Percentiles rank a stretch among this genome's conserved stretches.
These are phyloP conservation scores for Balanococcus diminutus DNA, from an alignment of 2,888 invertebrate species.

Conservation along the genomic window DNA sequence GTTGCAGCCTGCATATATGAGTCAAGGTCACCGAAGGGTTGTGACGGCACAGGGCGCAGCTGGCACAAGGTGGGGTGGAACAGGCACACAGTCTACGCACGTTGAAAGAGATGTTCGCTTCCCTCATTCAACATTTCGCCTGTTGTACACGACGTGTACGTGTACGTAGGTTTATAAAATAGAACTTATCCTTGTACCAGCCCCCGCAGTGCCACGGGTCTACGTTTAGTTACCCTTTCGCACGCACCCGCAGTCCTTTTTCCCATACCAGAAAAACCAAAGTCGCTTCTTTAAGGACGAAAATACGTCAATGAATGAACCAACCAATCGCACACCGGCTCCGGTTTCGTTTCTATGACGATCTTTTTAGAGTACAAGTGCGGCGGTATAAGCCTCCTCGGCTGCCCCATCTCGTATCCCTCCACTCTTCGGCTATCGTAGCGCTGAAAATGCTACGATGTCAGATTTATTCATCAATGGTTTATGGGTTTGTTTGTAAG, in stretches of 20 bases:
- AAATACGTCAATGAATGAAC: constrained; percentile 52
- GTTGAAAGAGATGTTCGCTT: constrained; percentile 16
- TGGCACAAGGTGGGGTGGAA: background rate
- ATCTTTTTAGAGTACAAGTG: constrained; percentile 26
- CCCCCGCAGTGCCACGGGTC: background rate
- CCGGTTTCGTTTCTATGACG: constrained; percentile 40
- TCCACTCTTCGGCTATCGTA: background rate
- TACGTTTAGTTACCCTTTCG: too few species aligned
- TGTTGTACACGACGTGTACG: constrained; percentile 32
- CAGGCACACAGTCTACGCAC: background rate
- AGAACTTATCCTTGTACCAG: background rate
- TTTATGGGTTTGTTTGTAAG: too few species aligned
- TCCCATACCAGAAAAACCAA: background rate
- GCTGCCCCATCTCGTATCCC: background rate
- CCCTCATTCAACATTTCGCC: constrained; percentile 50
- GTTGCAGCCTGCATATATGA: constrained; percentile 26
- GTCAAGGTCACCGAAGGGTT: constrained; percentile 51
- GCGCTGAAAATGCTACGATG: background rate
- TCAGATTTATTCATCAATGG: background rate
- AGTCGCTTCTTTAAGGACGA: constrained; percentile 49
- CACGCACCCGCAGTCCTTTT: background rate
- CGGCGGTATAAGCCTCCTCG: background rate
- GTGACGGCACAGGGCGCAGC: background rate
- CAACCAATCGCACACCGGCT: constrained; percentile 12
- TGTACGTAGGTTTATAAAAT: constrained; percentile 29